These are phyloP conservation scores for Apodemus sylvaticus DNA, from an alignment of 2,113 vertebrate genomes.

Conservation along the genomic window DNA sequence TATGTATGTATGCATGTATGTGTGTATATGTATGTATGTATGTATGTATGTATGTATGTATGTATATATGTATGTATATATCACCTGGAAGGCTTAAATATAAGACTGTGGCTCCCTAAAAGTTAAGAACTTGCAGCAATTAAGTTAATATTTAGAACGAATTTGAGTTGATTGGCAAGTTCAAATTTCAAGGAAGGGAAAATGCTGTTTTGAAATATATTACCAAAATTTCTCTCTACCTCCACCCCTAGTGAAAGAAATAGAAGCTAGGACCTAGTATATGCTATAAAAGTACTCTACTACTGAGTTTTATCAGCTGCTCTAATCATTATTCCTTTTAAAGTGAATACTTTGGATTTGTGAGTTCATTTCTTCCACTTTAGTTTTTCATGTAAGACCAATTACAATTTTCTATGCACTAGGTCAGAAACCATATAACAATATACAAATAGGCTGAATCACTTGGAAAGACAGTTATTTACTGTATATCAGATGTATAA, in stretches of 20 bases:
- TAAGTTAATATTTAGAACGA: conserved; percentile 47
- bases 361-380: background rate
- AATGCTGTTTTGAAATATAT: conserved; percentile 38
- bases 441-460: background rate
- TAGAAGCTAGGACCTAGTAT: background rate
- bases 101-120: background rate
- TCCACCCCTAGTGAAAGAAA: background rate
- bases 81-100: conserved; percentile 16
- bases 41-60: too few relatives aligned
- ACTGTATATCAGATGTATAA: background rate
- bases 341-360: conserved; percentile 32
- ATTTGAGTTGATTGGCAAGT: conserved; percentile 20
- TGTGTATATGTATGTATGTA: too few relatives aligned
- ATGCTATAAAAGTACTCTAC: background rate
- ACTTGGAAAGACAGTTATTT: conserved; percentile 25
- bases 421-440: background rate
- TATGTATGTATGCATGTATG: background rate
- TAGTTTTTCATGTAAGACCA: conserved; percentile 10
- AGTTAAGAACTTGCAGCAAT: background rate
- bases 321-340: conserved; percentile 2
- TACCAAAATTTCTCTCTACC: background rate
- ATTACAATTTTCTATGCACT: conserved; percentile 12
- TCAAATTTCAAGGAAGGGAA: conserved; percentile 42
- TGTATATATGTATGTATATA: too few relatives aligned
- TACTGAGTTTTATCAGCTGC: background rate